Conservation (phyloP, 1,140 invertebrate species). For the Monomorium pharaonis region DNA sequence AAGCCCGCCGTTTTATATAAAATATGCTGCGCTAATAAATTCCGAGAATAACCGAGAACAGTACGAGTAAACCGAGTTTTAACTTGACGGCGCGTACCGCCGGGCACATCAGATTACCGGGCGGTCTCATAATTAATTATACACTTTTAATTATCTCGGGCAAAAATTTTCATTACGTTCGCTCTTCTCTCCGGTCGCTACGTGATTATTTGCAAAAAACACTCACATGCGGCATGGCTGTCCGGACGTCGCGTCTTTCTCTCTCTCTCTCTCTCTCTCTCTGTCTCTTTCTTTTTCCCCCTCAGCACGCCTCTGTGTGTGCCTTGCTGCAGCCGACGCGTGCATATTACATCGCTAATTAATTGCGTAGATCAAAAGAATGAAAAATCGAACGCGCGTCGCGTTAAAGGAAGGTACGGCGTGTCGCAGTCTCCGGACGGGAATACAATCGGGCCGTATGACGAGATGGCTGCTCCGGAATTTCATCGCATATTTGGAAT, state of each 20-base stretch:
- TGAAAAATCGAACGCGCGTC: constrained; percentile 43
- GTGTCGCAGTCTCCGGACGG: constrained; percentile 21
- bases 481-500: constrained; percentile 61
- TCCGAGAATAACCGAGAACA: neutral
- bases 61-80: constrained; percentile 25
- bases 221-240: neutral
- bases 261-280: neutral
- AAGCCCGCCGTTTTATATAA: neutral
- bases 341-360: constrained; percentile 23
- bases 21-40: constrained; percentile 42
- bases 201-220: constrained; percentile 35
- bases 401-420: constrained; percentile 2
- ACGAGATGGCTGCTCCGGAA: constrained; percentile 48
- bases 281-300: neutral
- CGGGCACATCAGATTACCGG: constrained; percentile 39
- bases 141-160: constrained; percentile 49
- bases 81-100: neutral
- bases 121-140: constrained; percentile 50
- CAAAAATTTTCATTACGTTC: constrained; percentile 51
- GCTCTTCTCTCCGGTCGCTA: constrained; percentile 11
- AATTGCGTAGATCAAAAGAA: constrained; percentile 38
- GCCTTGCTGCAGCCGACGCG: neutral
- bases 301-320: neutral
- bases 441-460: constrained; percentile 40
- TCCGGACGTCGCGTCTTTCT: neutral